Evolutionary conservation across 2,113 vertebrate species (phyloP).

Genomic region (Calidris pygmaea): DNA sequence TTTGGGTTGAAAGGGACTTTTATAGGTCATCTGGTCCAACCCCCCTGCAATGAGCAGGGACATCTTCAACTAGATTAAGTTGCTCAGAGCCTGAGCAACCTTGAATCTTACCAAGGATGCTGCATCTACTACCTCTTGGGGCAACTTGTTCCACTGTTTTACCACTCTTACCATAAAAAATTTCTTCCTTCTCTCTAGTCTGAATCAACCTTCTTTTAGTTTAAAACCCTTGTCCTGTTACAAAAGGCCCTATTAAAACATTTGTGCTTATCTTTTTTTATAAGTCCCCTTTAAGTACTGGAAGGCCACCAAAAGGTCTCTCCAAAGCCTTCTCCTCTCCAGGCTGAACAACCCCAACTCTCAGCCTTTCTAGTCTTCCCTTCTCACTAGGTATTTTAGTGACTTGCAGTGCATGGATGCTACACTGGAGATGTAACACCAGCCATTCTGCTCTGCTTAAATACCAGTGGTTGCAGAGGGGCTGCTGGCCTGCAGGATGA

Average conservation of each 20-base stretch:
- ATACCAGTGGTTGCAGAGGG: neutral
- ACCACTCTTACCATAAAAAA: neutral
- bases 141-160: neutral
- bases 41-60: neutral
- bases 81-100: neutral
- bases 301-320: neutral
- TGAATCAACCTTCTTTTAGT: neutral
- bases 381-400: neutral
- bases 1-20: neutral
- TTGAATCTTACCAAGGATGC: neutral
- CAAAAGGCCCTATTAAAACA: neutral
- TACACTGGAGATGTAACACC: neutral
- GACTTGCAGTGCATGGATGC: neutral
- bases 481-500: neutral
- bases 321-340: neutral
- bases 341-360: neutral
- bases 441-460: neutral
- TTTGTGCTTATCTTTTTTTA: neutral
- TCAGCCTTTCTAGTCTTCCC: neutral
- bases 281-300: neutral
- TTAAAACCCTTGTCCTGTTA: neutral
- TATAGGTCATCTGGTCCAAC: neutral
- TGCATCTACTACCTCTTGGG: neutral
- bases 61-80: neutral
- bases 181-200: neutral